Base-by-base conservation (phyloP, 1,140 invertebrate species). In the Halictus rubicundus region DNA sequence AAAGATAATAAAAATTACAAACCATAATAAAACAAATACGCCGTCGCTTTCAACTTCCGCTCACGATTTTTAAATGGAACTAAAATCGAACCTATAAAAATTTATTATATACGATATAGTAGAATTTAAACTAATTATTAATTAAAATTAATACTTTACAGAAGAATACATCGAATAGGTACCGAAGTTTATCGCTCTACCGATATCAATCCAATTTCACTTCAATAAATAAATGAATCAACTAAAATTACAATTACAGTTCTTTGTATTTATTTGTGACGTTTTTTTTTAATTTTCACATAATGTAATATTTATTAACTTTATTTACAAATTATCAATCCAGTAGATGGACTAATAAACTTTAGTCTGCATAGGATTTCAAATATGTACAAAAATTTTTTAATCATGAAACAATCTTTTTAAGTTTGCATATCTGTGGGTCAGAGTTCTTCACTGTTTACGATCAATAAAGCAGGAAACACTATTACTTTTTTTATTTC, bases 321-420 rank as follows among this genome's bases (percentile, higher is more conserved):
- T 88, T 90, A 89, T 90, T 90, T 90, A 90, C 89, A 90, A 86
- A 82, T 85, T 66, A 89, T 85, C 76, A 68, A 70, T 60, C 68
- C 80, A 68, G 65, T 84, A 71, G 65, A 80, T 70, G 76, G 78
- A 75, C 80, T 77, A 83, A 88, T 80, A 85, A 88, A 86, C 57
- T 82, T 88, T 79, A 82, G 73, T 78, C 75, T 80, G 65, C 79
- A 78, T 59, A 69, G 66, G 68, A 75, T 75, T 83, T 79, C 57
- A 83, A 77, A 79, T 88, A 88, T 88, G 83, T 88, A 88, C 88
- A 88, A 82, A 83, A 83, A 80, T 73, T 82, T 85, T 78, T 54
- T 52, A 77, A 78, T 84, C 80, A 86, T 42, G 77, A 77, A 88
- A 82, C 82, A 65, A 80, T 42, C 66, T 73, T 46, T 32, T 84